These are phyloP conservation scores for Leptopilina syphax DNA, from an alignment of 2,888 invertebrate species.

Conservation along the genomic window DNA sequence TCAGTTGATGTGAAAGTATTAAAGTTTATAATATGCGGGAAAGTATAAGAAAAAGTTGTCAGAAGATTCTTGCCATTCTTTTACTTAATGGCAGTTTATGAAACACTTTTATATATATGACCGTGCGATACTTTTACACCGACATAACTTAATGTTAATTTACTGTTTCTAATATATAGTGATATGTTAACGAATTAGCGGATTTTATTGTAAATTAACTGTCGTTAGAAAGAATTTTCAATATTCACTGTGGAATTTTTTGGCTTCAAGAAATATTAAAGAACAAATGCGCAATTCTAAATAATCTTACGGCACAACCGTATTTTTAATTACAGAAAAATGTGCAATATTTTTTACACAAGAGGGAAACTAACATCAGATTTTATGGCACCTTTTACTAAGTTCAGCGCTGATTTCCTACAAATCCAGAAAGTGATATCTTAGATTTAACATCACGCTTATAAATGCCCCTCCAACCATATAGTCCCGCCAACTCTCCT, in stretches of 20 bases:
- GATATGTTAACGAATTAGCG: neutral
- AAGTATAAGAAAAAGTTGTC: too few species aligned
- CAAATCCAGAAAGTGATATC: constrained; percentile 35
- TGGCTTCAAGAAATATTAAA: neutral
- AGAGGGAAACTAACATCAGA: constrained; percentile 27
- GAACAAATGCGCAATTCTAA: constrained; percentile 1
- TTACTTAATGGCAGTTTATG: too few species aligned
- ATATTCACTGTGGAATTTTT: neutral
- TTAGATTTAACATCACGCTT: constrained; percentile 1
- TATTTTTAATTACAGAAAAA: constrained; percentile 29
- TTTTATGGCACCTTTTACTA: constrained; percentile 32
- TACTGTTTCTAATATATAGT: neutral
- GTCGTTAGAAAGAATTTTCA: constrained; percentile 6
- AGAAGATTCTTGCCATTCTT: too few species aligned
- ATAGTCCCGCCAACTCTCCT: constrained; percentile 1
- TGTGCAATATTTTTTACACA: constrained; percentile 1
- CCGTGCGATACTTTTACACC: neutral
- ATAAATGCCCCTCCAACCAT: neutral
- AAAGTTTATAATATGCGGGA: too few species aligned
- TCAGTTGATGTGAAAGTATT: too few species aligned
- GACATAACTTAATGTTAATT: neutral
- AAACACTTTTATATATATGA: neutral
- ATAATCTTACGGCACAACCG: neutral
- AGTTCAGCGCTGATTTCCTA: constrained; percentile 31
- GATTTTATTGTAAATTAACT: neutral